Evolutionary conservation across 2,113 vertebrate species (phyloP), one percentile per base, ranked within the genome.

Genomic region (Eudyptes chrysolophus): DNA sequence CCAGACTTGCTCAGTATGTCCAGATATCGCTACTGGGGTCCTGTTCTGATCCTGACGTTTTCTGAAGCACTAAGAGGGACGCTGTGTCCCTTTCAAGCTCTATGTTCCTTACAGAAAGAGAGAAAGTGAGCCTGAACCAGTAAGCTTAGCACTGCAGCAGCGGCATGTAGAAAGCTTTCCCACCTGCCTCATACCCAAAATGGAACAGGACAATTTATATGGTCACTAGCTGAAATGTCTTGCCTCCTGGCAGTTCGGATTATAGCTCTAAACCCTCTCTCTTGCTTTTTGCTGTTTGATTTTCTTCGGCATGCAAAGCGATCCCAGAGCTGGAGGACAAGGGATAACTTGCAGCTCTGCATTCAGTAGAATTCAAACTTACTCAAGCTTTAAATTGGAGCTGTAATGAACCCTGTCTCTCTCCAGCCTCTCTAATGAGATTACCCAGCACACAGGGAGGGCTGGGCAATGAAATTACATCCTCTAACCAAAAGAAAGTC

Each of bases 311-410:
- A 40, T n/a, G 48, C 46, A 68, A 82, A 96, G 87, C 1, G 4
- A 82, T 70, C 51, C 18, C 42, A 74, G 70, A 92, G 75, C 55
- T 52, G 48, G 32, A 86, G 65, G 52, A 84, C 49, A 79, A 65
- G n/a, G 16, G 32, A 38, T 55, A 65, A 70, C 49, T 46, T 61
- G 36, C 40, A 84, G 42, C 51, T 80, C 84, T 65, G 36, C 6
- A 7, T 80, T 93, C 77, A 85, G 87, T 34, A 91, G 89, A 96
- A 98, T 72, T 96, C 77, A 94, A 91, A 92, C 70, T 82, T 81
- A 94, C 72, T 94, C 94, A 74, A 60, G 82, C 93, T 97, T 95
- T 91, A 95, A 96, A 95, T 80, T 89, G 85, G 74, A 95, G 52
- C n/a, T 76, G n/a, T 79, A 97, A 97, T 81, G 66, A 91, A 69